Conservation (phyloP, 2,888 invertebrate species). For the Fissipunctia ypsillon region DNA sequence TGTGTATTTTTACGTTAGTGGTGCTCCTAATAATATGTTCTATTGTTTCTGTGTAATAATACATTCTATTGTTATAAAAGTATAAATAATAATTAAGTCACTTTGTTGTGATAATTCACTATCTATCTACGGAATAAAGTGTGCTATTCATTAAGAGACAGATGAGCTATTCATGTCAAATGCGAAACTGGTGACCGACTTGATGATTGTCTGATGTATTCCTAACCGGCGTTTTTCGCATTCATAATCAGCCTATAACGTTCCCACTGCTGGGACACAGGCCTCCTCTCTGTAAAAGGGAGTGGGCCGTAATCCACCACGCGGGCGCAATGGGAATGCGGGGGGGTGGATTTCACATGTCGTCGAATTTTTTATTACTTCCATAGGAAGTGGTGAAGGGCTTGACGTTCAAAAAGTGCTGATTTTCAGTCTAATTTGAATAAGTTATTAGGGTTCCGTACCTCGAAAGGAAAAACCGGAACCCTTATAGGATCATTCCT, state of each 20-base stretch:
- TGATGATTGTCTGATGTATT: neutral
- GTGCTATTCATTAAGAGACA: neutral
- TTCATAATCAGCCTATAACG: neutral
- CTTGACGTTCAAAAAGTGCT: neutral
- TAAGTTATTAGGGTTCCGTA: no score
- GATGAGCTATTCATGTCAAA: neutral
- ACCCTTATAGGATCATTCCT: no score
- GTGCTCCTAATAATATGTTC: slow-evolving; percentile 39
- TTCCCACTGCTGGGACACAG: neutral
- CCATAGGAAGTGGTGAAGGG: neutral
- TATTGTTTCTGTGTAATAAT: slow-evolving; percentile 38
- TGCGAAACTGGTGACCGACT: neutral
- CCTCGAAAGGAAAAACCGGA: no score
- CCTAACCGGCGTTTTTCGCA: neutral
- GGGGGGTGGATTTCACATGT: neutral
- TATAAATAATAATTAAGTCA: slow-evolving; percentile 21
- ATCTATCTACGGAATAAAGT: neutral
- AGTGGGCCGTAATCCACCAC: neutral
- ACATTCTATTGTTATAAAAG: slow-evolving; percentile 20
- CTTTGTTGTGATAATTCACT: slow-evolving; percentile 5
- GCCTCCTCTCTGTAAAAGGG: neutral
- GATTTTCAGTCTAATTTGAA: neutral
- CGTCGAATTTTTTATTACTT: neutral
- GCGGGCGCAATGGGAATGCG: neutral
- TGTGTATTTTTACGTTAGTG: neutral